Evolutionary conservation across 2,888 invertebrate species (phyloP).

Genomic region (Argynnis bischoffii): DNA sequence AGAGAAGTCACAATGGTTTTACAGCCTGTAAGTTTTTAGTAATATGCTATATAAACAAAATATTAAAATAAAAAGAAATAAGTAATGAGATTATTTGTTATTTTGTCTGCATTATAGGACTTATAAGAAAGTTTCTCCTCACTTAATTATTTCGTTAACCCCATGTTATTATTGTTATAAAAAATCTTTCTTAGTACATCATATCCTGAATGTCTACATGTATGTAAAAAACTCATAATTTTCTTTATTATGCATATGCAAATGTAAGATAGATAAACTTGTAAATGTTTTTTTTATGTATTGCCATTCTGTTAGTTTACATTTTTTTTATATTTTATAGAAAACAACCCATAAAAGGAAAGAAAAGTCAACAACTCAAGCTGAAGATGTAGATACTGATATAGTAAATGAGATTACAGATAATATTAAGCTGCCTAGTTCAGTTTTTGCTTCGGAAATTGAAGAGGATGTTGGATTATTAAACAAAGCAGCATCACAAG

Average conservation of each 20-base stretch:
- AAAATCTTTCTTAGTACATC: too few species aligned
- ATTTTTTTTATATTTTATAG: constrained; percentile 45
- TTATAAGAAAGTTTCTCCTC: too few species aligned
- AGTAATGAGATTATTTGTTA: too few species aligned
- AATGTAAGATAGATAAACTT: too few species aligned
- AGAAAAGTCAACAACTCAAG: constrained; percentile 43
- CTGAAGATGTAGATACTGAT: constrained; percentile 37
- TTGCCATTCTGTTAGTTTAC: too few species aligned
- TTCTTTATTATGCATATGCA: not conserved
- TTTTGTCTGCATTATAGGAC: too few species aligned
- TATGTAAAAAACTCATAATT: not conserved
- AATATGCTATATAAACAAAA: not conserved
- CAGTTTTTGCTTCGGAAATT: constrained; percentile 92
- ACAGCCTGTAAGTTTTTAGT: constrained; percentile 65
- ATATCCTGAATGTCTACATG: too few species aligned
- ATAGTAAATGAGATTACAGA: constrained; percentile 56
- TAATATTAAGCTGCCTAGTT: constrained; percentile 87
- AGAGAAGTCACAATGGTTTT: constrained; percentile 80
- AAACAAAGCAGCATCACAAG: constrained; percentile 90
- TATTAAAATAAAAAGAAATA: too few species aligned
- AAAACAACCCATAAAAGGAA: constrained; percentile 67
- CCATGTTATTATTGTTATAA: too few species aligned
- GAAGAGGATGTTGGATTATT: constrained; percentile 93
- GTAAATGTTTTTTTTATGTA: not conserved
- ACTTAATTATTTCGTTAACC: too few species aligned